These are phyloP conservation scores for Amphimallon solstitiale DNA, from an alignment of 2,888 invertebrate genomes.

Conservation along the genomic window DNA sequence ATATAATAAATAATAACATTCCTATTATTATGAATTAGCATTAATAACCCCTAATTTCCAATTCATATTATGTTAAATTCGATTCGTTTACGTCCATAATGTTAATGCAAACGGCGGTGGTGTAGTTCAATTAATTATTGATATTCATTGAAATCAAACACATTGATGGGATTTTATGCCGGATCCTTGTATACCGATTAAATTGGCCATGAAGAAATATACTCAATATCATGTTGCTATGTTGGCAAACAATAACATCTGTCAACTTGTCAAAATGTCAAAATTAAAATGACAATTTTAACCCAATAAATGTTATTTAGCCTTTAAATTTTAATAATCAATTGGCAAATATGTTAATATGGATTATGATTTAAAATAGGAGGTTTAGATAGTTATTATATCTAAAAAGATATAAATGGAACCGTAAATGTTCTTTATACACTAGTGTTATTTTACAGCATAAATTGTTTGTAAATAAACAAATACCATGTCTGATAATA, in stretches of 20 bases:
- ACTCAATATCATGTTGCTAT: not conserved
- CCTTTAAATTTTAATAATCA: not conserved
- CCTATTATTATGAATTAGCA: no score
- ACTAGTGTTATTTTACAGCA: no score
- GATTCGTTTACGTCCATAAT: no score
- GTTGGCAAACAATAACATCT: not conserved
- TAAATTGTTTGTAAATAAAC: constrained; percentile 6
- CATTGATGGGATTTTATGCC: no score
- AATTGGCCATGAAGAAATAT: not conserved
- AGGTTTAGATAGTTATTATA: not conserved
- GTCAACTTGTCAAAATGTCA: constrained; percentile 18
- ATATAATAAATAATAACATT: no score
- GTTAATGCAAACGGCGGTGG: no score
- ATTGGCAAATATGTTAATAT: not conserved
- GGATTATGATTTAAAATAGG: constrained; percentile 8
- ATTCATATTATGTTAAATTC: no score
- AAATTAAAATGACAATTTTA: constrained; percentile 13
- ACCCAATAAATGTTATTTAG: not conserved
- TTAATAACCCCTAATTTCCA: no score
- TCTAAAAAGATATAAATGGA: no score
- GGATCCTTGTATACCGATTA: not conserved
- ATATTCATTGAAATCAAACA: no score
- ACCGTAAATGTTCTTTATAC: no score
- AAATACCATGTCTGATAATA: constrained; percentile 37
- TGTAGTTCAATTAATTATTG: no score